These are phyloP conservation scores for Pseudomugil gertrudae DNA, from an alignment of 2,797 vertebrate genomes.

Conservation along the genomic window DNA sequence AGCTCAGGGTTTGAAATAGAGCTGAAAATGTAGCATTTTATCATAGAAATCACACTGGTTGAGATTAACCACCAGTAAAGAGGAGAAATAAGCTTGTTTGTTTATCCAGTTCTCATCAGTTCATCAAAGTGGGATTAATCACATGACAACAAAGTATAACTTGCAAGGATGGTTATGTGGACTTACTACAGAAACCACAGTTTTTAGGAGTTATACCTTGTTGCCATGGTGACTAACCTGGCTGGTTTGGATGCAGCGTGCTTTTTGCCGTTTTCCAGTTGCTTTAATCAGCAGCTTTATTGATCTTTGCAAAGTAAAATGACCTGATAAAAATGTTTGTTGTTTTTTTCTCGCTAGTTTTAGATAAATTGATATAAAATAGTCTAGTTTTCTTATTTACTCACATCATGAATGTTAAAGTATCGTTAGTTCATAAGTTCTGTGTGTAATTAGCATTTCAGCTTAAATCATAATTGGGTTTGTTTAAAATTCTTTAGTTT, in stretches of 20 bases:
- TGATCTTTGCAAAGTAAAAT: background rate
- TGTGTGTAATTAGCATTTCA: too few species aligned
- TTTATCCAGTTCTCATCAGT: background rate
- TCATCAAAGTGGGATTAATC: background rate
- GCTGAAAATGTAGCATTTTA: background rate
- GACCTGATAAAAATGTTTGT: background rate
- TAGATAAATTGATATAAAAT: background rate
- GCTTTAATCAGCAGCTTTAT: background rate
- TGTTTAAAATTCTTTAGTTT: too few species aligned
- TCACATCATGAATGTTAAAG: background rate
- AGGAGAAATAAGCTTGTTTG: background rate
- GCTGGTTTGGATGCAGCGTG: too few species aligned
- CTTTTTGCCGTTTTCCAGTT: background rate
- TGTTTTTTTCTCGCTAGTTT: background rate
- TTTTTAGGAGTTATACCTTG: too few species aligned
- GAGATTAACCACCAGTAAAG: background rate
- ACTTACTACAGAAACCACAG: too few species aligned
- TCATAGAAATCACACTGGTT: background rate
- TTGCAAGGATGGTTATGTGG: background rate
- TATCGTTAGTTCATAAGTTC: too few species aligned
- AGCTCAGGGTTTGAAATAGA: background rate
- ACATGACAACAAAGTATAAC: background rate
- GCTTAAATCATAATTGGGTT: background rate
- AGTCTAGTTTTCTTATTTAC: background rate
- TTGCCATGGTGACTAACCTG: background rate